Percentiles rank a stretch among this genome's conserved stretches.
phyloP scores from a whole-genome alignment of 2,888 invertebrate genomes.

The Melanophora roralis region DNA sequence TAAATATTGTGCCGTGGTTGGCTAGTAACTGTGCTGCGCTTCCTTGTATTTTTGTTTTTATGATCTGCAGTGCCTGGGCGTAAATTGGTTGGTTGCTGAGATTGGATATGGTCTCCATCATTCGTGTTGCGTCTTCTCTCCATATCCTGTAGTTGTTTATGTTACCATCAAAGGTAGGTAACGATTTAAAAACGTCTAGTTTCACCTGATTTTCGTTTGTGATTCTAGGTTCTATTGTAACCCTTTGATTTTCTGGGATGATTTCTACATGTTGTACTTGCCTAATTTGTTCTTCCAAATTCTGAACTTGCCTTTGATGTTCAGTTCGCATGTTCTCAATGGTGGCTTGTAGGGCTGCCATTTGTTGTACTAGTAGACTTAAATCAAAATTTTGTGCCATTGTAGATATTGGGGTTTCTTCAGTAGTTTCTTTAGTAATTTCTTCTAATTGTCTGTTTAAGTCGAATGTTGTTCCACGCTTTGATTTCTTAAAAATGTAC shows the following conservation, averaged over 20 bases:
- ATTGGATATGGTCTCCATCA: slow-evolving; percentile 2
- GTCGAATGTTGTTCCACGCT: not conserved
- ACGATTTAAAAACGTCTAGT: slow-evolving; percentile 11
- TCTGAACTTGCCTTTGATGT: not conserved
- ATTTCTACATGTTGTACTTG: not conserved
- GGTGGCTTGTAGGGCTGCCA: not conserved
- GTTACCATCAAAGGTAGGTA: slow-evolving; percentile 9
- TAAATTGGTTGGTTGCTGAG: not conserved
- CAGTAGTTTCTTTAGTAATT: not conserved
- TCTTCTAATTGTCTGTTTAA: no score
- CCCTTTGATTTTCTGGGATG: not conserved
- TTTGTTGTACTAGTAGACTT: not conserved
- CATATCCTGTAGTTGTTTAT: not conserved
- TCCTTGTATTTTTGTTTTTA: slow-evolving; percentile 13
- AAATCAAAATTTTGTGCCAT: not conserved
- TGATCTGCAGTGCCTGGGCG: not conserved
- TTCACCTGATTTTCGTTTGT: slow-evolving; percentile 1
- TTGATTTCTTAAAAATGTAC: no score
- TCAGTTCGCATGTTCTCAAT: not conserved
- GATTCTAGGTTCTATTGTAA: not conserved
- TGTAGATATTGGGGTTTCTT: not conserved
- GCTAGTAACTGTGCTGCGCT: slow-evolving; percentile 8
- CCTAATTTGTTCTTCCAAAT: not conserved
- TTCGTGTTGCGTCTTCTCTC: slow-evolving; percentile 1
- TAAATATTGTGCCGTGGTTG: slow-evolving; percentile 24